Evolutionary conservation across 2,797 vertebrate genomes (phyloP).

Genomic region (Spinus olivaceus): DNA sequence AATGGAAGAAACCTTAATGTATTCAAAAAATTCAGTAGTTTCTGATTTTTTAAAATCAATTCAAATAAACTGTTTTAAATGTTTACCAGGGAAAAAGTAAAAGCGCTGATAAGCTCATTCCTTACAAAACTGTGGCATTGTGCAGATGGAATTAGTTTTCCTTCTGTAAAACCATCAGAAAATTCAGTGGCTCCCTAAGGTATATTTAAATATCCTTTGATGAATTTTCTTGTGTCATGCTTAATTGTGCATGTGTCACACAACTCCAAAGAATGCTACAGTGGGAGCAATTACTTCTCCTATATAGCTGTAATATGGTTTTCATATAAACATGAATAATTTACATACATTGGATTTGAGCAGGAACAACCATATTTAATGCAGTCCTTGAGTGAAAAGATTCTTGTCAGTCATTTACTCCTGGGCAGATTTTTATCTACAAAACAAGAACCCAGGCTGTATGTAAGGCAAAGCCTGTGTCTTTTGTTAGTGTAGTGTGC

Average conservation of each 20-base stretch:
- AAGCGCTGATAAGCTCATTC: neutral
- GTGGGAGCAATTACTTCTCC: constrained; percentile 47
- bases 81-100: neutral
- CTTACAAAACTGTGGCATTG: neutral
- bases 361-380: neutral
- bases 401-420: neutral
- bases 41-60: neutral
- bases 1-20: neutral
- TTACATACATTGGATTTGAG: neutral
- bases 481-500: neutral
- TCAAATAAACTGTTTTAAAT: neutral
- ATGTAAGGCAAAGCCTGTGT: neutral
- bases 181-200: constrained; percentile 32
- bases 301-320: neutral
- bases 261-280: constrained; percentile 24
- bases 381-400: neutral
- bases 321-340: neutral
- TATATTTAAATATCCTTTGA: constrained; percentile 59
- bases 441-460: neutral
- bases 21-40: neutral
- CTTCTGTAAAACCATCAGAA: constrained; percentile 29
- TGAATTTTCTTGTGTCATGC: constrained; percentile 55
- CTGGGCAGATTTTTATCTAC: neutral
- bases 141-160: constrained; percentile 39
- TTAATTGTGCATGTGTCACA: constrained; percentile 44